Evolutionary conservation across 2,888 invertebrate species (phyloP).

Genomic region (Eupithecia abbreviata): DNA sequence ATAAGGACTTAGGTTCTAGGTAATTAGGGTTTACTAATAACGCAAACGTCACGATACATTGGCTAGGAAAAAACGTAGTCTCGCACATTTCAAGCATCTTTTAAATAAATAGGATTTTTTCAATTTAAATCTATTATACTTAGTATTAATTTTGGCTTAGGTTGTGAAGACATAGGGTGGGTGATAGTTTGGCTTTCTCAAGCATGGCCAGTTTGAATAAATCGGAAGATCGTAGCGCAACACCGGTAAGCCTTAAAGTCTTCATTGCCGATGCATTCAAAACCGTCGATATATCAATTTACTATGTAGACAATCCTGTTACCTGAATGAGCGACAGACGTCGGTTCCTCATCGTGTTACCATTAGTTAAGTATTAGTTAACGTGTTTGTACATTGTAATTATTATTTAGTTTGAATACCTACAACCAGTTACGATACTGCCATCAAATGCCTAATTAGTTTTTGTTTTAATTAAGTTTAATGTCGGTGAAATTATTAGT

Average conservation of each 20-base stretch:
- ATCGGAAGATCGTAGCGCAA: neutral
- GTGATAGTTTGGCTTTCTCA: neutral
- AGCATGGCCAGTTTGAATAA: neutral
- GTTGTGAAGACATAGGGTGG: slow-evolving; percentile 5
- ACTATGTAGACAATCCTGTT: slow-evolving; percentile 67
- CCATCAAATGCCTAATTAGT: slow-evolving; percentile 83
- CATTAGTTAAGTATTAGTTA: slow-evolving; percentile 81
- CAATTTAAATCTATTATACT: slow-evolving; percentile 2
- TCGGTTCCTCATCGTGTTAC: slow-evolving; percentile 82
- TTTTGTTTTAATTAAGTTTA: slow-evolving; percentile 70
- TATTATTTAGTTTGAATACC: slow-evolving; percentile 63
- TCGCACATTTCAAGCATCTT: slow-evolving; percentile 42
- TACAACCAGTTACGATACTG: slow-evolving; percentile 81
- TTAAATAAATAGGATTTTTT: slow-evolving; percentile 11
- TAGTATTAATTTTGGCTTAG: slow-evolving; percentile 14
- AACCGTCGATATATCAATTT: slow-evolving; percentile 34
- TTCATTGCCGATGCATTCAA: slow-evolving; percentile 25
- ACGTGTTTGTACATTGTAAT: slow-evolving; percentile 76
- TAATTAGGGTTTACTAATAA: slow-evolving; percentile 61
- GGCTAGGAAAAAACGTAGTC: slow-evolving; percentile 44
- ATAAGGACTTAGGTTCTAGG: slow-evolving; percentile 82
- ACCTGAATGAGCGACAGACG: slow-evolving; percentile 79
- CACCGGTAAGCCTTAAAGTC: neutral
- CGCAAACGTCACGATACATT: slow-evolving; percentile 54
- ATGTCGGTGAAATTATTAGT: slow-evolving; percentile 78